These are phyloP conservation scores for Metridium senile DNA, from an alignment of 92 coral and sea anemone genomes.

Conservation along the genomic window DNA sequence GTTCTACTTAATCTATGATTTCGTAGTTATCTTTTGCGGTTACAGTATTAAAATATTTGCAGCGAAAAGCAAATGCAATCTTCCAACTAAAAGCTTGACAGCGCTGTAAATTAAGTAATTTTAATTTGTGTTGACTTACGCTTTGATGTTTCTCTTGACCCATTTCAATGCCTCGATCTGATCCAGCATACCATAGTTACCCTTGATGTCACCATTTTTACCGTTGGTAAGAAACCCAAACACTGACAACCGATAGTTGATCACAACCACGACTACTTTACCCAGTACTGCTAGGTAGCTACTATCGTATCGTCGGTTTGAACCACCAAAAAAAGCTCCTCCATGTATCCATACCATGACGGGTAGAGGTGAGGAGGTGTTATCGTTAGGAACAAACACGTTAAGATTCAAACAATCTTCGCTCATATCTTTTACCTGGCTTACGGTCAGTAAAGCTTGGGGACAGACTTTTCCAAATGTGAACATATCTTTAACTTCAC, in stretches of 20 bases:
- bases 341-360: constrained; percentile 29
- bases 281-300: constrained; percentile 8
- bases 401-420: constrained; percentile 56
- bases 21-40: no score
- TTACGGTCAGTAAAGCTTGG: not conserved
- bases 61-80: not conserved
- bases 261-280: constrained; percentile 14
- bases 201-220: constrained; percentile 11
- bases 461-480: not conserved
- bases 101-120: no score
- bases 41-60: no score
- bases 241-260: constrained; percentile 18
- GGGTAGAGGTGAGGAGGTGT: constrained; percentile 10
- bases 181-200: constrained; percentile 30
- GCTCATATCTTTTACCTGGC: constrained; percentile 20
- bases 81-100: not conserved
- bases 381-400: constrained; percentile 40
- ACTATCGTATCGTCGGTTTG: constrained; percentile 17
- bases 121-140: constrained; percentile 6
- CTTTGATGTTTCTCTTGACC: constrained; percentile 18
- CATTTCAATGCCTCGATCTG: constrained; percentile 22
- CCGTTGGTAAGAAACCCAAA: constrained; percentile 24
- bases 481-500: constrained; percentile 6
- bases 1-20: no score
- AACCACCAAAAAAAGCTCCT: not conserved